These are phyloP conservation scores for Euura saliciscinereae DNA, from an alignment of 1,140 invertebrate genomes.

Conservation along the genomic window DNA sequence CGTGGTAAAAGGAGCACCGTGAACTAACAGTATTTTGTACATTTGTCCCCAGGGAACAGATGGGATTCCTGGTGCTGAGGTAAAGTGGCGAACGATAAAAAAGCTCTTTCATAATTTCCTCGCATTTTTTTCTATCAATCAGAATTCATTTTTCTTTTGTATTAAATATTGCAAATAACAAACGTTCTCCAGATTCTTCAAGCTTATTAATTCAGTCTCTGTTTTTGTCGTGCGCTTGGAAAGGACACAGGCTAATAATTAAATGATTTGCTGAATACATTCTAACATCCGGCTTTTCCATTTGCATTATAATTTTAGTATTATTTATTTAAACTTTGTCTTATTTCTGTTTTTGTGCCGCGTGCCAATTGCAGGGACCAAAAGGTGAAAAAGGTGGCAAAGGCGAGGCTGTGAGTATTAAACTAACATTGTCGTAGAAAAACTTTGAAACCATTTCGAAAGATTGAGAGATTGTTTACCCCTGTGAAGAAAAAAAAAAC, in stretches of 20 bases:
- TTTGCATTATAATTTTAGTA: no score
- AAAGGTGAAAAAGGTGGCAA: conserved; percentile 88
- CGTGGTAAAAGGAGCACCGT: no score
- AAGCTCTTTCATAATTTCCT: no score
- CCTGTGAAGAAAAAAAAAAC: background rate
- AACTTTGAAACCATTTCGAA: no score
- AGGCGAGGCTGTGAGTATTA: conserved; percentile 82
- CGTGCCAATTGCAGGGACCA: conserved; percentile 71
- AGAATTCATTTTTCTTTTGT: no score
- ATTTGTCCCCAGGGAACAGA: conserved; percentile 82
- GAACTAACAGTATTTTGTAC: background rate
- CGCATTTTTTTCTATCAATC: no score
- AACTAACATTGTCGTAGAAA: conserved; percentile 25
- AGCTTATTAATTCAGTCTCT: background rate
- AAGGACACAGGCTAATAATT: background rate
- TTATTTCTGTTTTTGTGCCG: conserved; percentile 21
- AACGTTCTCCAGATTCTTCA: no score
- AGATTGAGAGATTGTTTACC: no score
- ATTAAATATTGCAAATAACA: no score
- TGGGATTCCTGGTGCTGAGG: conserved; percentile 89
- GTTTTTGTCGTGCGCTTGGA: background rate
- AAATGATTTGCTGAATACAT: no score
- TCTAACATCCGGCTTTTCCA: no score
- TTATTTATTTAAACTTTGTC: background rate
- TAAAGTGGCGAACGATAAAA: conserved; percentile 47